phyloP scores from a whole-genome alignment of 2,797 vertebrate genomes.

The Lepilemur septentrionalis region DNA sequence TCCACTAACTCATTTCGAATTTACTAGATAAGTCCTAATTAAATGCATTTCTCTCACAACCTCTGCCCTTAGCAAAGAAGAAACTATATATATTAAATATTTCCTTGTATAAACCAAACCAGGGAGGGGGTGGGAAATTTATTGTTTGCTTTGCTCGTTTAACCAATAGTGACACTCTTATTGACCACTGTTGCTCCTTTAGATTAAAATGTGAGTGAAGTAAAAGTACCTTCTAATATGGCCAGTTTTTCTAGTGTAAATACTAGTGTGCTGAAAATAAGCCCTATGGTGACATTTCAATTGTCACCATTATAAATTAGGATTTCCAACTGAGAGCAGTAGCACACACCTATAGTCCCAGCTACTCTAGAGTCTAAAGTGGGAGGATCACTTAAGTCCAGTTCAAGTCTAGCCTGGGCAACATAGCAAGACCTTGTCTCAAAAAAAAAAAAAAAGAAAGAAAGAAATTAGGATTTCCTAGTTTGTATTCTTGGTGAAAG shows the following conservation, averaged over 20 bases:
- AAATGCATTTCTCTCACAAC: constrained; percentile 73
- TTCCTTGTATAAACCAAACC: constrained; percentile 34
- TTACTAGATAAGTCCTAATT: constrained; percentile 76
- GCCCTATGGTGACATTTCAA: not conserved
- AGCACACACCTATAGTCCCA: too few species aligned
- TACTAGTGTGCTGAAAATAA: constrained; percentile 14
- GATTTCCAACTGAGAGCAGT: not conserved
- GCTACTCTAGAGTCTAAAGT: too few species aligned
- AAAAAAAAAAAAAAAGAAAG: too few species aligned
- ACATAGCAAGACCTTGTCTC: too few species aligned
- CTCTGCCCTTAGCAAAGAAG: constrained; percentile 63
- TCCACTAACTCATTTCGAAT: constrained; percentile 64
- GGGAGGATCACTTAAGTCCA: too few species aligned
- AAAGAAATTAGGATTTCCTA: not conserved
- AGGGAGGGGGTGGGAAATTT: not conserved
- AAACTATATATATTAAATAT: not conserved
- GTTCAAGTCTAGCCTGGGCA: too few species aligned
- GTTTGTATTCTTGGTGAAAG: not conserved
- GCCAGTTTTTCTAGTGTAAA: not conserved
- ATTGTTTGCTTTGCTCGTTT: not conserved
- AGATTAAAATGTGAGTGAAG: constrained; percentile 59
- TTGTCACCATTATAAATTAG: not conserved
- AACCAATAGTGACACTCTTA: not conserved
- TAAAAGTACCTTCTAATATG: not conserved
- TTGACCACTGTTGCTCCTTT: not conserved